phyloP scores from a whole-genome alignment of 2,797 vertebrate genomes.

The Acrossocheilus fasciatus region DNA sequence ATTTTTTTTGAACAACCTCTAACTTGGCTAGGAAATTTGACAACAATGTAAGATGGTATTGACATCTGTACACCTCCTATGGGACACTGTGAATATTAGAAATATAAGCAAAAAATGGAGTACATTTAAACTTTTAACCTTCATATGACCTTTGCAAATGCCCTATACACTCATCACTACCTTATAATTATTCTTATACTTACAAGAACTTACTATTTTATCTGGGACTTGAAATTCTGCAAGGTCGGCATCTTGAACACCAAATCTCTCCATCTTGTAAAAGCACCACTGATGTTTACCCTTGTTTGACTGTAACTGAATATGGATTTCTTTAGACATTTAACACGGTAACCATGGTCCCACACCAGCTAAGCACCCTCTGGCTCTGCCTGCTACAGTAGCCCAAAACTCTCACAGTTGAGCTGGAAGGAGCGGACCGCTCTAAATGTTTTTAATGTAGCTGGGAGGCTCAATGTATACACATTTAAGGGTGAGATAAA shows the following conservation, averaged over 20 bases:
- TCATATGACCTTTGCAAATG: not conserved
- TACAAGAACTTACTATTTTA: not conserved
- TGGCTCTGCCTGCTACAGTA: no score
- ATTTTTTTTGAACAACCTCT: not conserved
- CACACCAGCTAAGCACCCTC: not conserved
- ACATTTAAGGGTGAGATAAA: not conserved
- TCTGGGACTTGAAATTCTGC: not conserved
- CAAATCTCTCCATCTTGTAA: no score
- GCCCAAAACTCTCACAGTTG: no score
- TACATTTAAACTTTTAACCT: not conserved
- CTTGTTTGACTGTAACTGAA: not conserved
- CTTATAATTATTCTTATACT: not conserved
- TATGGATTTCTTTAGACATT: not conserved
- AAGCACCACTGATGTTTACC: not conserved
- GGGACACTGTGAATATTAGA: not conserved
- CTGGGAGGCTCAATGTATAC: not conserved
- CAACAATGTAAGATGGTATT: not conserved
- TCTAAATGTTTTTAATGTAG: not conserved
- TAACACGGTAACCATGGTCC: not conserved
- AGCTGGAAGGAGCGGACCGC: no score
- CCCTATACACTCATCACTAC: not conserved
- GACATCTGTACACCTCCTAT: not conserved
- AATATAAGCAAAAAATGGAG: not conserved
- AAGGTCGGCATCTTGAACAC: not conserved
- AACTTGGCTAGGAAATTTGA: not conserved